Evolutionary conservation across 1,140 invertebrate genomes (phyloP), one percentile per base, ranked within the genome.

Genomic region (Elysia chlorotica): DNA sequence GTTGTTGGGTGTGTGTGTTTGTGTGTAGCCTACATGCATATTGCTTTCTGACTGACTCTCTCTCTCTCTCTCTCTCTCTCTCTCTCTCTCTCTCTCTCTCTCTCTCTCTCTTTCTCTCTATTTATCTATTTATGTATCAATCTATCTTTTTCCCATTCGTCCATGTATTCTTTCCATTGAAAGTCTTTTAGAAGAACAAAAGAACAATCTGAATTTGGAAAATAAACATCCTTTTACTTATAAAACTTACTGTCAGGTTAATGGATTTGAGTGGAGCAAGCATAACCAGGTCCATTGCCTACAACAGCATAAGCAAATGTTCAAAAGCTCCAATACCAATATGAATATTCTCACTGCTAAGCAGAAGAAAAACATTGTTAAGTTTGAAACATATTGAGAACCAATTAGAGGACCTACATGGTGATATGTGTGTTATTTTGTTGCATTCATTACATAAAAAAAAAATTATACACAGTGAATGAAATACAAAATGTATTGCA

Each of bases 51-150:
- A n/a, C 28, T 63, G 3, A 31, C 61, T 63, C 10, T 28, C 28
- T 30, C 28, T 63, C 28, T 63, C 6, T 63, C 6, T 63, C 61
- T 63, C 61, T 63, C 28, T 63, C 61, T 63, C 61, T 63, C 10
- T 63, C 61, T 63, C 10, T 30, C 61, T 63, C 10, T n/a, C 28
- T 30, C 28, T 63, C 61, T 63, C 2, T 63, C 25, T 31, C 25
- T 63, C 25, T 63, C 6, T 63, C 25, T 63, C 25, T 63, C 3
- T 63, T 19, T 63, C 25, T 63, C 2, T 63, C 25, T 63, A 17
- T 63, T 19, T 63, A 4, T 63, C 25, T 63, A 17, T 63, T 3
- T 63, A 17, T 30, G 17, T 25, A 4, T 6, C 6, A 5, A 4
- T 63, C 21, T 63, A 35, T 31, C 41, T 48, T 48, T 48, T 48